Evolutionary conservation across 2,113 vertebrate species (phyloP).

Genomic region (Esox niger): DNA sequence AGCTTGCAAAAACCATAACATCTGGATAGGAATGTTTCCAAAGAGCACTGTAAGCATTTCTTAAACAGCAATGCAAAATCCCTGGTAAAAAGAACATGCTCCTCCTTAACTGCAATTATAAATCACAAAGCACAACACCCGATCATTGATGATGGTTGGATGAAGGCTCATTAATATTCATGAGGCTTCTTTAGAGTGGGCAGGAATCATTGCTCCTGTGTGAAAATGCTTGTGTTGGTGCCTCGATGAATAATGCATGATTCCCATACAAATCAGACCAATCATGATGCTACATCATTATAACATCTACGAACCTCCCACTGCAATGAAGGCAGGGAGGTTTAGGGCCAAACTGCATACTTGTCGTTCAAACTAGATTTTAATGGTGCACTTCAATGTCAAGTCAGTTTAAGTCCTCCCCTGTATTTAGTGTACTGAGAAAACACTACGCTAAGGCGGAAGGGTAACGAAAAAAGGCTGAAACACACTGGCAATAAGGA

Average conservation of each 20-base stretch:
- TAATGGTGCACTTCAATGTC: too few relatives aligned
- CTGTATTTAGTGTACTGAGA: too few relatives aligned
- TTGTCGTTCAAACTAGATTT: not conserved
- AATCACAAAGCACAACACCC: slow-evolving; percentile 29
- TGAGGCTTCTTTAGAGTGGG: slow-evolving; percentile 38
- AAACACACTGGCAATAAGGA: too few relatives aligned
- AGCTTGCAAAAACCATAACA: not conserved
- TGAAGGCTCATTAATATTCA: slow-evolving; percentile 52
- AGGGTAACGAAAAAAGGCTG: too few relatives aligned
- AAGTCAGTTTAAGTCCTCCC: too few relatives aligned
- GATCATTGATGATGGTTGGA: slow-evolving; percentile 21
- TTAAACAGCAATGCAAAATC: slow-evolving; percentile 13
- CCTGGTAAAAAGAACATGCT: slow-evolving; percentile 22
- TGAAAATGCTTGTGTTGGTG: slow-evolving; percentile 35
- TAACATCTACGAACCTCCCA: not conserved
- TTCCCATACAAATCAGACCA: slow-evolving; percentile 27
- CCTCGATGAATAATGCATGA: slow-evolving; percentile 51
- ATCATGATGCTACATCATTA: not conserved
- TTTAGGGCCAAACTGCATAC: not conserved
- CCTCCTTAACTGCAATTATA: slow-evolving; percentile 47
- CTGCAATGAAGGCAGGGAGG: not conserved
- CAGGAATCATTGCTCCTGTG: slow-evolving; percentile 28
- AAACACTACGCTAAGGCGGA: too few relatives aligned
- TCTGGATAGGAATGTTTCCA: slow-evolving; percentile 1
- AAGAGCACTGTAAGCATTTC: slow-evolving; percentile 9